Conservation (phyloP, 1,140 invertebrate genomes). For the Pseudomyrmex concolor region DNA sequence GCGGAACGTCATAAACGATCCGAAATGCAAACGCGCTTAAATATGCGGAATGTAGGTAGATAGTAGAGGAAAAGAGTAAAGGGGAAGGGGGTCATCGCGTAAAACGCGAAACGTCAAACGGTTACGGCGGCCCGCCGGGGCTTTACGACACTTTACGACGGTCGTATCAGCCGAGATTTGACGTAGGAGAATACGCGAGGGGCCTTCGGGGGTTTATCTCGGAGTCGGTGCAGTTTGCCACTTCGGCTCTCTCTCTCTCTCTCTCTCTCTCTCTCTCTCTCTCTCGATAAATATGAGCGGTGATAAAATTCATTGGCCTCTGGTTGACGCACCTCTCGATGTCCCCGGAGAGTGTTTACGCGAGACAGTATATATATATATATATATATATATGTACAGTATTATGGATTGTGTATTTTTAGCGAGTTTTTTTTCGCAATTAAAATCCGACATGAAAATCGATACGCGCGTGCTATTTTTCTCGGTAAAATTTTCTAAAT, state of each 20-base stretch:
- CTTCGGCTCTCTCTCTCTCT: not conserved
- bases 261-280: slow-evolving; percentile 2
- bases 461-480: too few species aligned
- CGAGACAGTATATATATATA: slow-evolving; percentile 28
- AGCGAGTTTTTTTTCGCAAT: slow-evolving; percentile 27
- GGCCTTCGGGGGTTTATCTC: slow-evolving; percentile 61
- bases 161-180: slow-evolving; percentile 62
- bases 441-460: too few species aligned
- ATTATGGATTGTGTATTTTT: slow-evolving; percentile 5
- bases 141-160: slow-evolving; percentile 64
- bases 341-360: not conserved
- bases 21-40: slow-evolving; percentile 27
- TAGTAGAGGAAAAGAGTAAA: too few species aligned
- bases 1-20: not conserved
- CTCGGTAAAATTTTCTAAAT: too few species aligned
- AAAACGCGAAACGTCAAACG: slow-evolving; percentile 68
- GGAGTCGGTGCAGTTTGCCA: slow-evolving; percentile 38
- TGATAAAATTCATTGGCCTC: slow-evolving; percentile 76
- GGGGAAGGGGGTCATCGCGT: slow-evolving; percentile 30
- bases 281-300: slow-evolving; percentile 66
- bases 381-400: not conserved
- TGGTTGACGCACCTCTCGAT: not conserved
- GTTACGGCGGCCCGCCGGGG: slow-evolving; percentile 46
- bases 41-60: slow-evolving; percentile 39
- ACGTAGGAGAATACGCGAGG: slow-evolving; percentile 58